phyloP scores from a whole-genome alignment of 2,113 vertebrate species.

The Parus major region DNA sequence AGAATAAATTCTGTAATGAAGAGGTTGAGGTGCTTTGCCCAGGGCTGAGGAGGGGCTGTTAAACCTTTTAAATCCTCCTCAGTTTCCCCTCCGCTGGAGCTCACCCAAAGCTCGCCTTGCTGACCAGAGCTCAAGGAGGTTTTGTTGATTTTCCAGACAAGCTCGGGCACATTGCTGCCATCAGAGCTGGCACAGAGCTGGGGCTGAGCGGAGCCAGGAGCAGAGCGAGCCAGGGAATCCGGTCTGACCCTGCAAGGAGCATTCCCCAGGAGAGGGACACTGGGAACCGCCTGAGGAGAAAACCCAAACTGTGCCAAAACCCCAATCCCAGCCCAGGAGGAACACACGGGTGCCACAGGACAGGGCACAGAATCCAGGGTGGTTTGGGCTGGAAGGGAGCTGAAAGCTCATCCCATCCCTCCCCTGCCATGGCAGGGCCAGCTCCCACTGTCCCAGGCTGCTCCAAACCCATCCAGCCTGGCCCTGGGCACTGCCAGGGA shows the following conservation, averaged over 20 bases:
- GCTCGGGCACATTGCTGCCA: background rate
- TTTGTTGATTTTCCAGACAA: background rate
- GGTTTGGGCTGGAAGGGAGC: background rate
- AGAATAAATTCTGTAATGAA: background rate
- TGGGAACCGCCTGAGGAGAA: background rate
- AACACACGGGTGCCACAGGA: background rate
- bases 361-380: background rate
- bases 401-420: background rate
- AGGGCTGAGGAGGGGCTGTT: background rate
- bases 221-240: background rate
- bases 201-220: background rate
- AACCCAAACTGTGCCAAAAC: background rate
- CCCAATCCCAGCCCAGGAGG: background rate
- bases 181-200: background rate
- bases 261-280: background rate
- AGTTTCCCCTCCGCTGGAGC: background rate
- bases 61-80: background rate
- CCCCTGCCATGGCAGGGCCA: background rate
- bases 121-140: background rate
- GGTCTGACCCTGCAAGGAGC: background rate
- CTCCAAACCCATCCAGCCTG: background rate
- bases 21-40: background rate
- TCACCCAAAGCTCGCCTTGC: background rate
- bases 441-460: fast-evolving
- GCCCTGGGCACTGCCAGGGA: background rate